Base-by-base conservation (phyloP, 2,888 invertebrate species). In the Sicus ferrugineus region DNA sequence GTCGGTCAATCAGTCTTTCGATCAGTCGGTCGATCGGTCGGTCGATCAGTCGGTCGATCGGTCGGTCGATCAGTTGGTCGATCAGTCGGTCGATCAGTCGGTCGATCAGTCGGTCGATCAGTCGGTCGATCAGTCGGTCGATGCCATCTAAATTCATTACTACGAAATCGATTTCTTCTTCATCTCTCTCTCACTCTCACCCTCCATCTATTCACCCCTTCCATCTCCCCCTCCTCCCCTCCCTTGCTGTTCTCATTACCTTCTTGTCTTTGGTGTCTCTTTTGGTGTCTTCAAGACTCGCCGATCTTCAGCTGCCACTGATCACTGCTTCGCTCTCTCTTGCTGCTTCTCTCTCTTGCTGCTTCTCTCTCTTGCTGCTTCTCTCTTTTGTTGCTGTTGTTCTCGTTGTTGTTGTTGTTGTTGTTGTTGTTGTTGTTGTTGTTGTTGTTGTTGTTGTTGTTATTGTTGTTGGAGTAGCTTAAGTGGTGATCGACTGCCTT, bases 341-440 rank as follows among this genome's bases (percentile, higher is more conserved):
- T 61, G 63, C 52, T 70, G n/a, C n/a, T 56, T 67, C n/a, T 75
- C 78, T 79, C 76, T 77, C 75, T 76, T 66, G 66, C 66, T 66
- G 69, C 67, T 65, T 46, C 48, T 65, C 59, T 19, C 23, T 46
- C 52, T 61, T 61, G 34, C 46, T 52, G 50, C 28, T 68, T 38
- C 38, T 61, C 28, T 28, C 19, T 59, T 21, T 23, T 48, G 31
- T 19, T 19, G 23, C 50, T 28, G 34, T 48, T 34, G 9, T 19
- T 54, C 23, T 63, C 28, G 42, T 26, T 14, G 1, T 9, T 34
- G 34, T n/a, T 46, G 67, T 54, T 28, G 56, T 28, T 28, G 69
- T 34, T 67, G 67, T 26, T 58, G 11, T 4, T 30, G 16, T 23
- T 58, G 23, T 9, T 59, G 42, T 14, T 16, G 9, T n/a, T 42